A percentile compares a stretch with the other conserved stretches of the same genome.
These are phyloP conservation scores for Notodonta ziczac DNA, from an alignment of 2,888 invertebrate genomes.

Conservation along the genomic window DNA sequence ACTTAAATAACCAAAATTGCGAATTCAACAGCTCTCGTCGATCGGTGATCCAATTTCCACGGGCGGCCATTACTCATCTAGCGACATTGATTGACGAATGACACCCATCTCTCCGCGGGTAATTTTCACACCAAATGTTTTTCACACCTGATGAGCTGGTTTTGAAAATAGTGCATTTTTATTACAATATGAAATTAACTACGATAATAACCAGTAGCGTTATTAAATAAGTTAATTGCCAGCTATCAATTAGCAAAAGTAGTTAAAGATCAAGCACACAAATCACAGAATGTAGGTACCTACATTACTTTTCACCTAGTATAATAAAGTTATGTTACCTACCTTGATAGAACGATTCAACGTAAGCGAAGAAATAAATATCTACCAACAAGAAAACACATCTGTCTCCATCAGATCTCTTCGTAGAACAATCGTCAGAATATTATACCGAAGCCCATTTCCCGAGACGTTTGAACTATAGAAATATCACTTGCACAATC, in stretches of 20 bases:
- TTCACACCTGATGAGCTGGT: neutral
- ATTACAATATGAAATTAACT: no score
- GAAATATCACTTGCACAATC: neutral
- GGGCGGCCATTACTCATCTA: constrained; percentile 15
- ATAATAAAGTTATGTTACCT: no score
- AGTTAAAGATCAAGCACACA: no score
- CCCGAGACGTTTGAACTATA: neutral
- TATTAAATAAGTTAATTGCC: no score
- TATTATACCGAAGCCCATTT: neutral
- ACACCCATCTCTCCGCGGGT: constrained; percentile 10
- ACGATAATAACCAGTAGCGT: no score
- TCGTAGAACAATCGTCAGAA: neutral
- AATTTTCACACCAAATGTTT: constrained; percentile 7
- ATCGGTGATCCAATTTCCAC: constrained; percentile 16
- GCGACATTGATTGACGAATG: constrained; percentile 48
- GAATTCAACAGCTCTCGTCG: neutral
- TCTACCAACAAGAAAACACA: no score
- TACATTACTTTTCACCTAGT: no score
- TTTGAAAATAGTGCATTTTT: neutral
- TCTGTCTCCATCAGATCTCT: no score
- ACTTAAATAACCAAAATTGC: neutral
- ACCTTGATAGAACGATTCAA: no score
- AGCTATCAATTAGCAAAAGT: no score
- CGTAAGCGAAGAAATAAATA: no score
- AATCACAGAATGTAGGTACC: no score